phyloP scores from a whole-genome alignment of 2,797 vertebrate species.

The Moxostoma hubbsi region DNA sequence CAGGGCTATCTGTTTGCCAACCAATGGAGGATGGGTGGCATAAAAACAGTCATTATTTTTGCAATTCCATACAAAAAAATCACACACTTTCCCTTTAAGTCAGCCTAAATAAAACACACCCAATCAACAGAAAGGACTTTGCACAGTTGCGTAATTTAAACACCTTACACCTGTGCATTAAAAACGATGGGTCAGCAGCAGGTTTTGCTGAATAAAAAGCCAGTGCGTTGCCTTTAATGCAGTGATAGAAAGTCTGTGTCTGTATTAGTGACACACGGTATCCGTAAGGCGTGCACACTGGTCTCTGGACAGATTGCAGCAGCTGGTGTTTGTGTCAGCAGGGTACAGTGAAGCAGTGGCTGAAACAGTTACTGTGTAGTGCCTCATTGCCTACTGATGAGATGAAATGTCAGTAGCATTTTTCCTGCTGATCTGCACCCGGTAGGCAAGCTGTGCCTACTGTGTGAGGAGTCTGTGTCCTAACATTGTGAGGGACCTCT shows the following conservation, averaged over 20 bases:
- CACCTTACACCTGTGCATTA: conserved; percentile 25
- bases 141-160: not conserved
- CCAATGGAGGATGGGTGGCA: not conserved
- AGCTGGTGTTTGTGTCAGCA: conserved; percentile 54
- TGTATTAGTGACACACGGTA: conserved; percentile 42
- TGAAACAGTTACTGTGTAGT: conserved; percentile 40
- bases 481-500: conserved; percentile 43
- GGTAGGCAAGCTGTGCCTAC: conserved; percentile 47
- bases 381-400: conserved; percentile 47
- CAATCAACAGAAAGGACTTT: not conserved
- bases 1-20: not conserved
- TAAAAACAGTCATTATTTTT: not conserved
- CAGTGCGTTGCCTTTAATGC: conserved; percentile 12
- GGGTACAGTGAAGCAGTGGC: conserved; percentile 42
- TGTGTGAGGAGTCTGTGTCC: conserved; percentile 46
- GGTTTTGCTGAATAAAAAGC: conserved; percentile 22
- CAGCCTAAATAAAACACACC: not conserved
- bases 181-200: conserved; percentile 36
- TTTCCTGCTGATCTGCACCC: conserved; percentile 52
- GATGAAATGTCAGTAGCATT: conserved; percentile 51
- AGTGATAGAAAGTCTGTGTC: conserved; percentile 44
- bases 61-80: not conserved
- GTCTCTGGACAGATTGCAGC: conserved; percentile 50
- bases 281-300: conserved; percentile 25
- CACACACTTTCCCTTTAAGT: not conserved